These are phyloP conservation scores for Miltochrista miniata DNA, from an alignment of 2,888 invertebrate genomes.

Conservation along the genomic window DNA sequence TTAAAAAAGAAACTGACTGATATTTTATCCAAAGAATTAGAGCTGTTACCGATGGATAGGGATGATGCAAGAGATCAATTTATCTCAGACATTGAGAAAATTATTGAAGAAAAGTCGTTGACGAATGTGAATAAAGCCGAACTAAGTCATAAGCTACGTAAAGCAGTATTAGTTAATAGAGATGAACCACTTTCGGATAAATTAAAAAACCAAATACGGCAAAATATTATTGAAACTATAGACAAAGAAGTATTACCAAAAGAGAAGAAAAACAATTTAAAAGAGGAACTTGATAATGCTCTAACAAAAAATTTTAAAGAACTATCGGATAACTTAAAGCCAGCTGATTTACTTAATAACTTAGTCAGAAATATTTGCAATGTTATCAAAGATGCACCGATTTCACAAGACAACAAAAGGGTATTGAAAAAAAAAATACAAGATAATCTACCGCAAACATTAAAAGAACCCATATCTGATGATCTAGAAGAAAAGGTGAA, in stretches of 20 bases:
- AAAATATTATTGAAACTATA: not conserved
- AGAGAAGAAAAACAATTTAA: conserved; percentile 5
- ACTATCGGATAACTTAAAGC: not conserved
- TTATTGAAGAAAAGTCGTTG: conserved; percentile 1
- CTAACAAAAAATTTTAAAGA: not conserved
- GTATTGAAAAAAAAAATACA: conserved; percentile 5
- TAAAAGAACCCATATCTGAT: not conserved
- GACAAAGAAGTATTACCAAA: conserved; percentile 1
- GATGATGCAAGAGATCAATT: not conserved
- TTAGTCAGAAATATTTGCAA: not conserved
- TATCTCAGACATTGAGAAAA: not conserved
- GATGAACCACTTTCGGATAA: not conserved
- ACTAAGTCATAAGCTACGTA: not conserved
- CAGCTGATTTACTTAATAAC: not conserved
- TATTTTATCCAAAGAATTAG: conserved; percentile 4
- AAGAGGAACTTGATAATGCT: conserved; percentile 1
- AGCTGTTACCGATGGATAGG: not conserved
- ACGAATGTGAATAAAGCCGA: conserved; percentile 3
- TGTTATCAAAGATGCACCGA: conserved; percentile 2
- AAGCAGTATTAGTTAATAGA: not conserved
- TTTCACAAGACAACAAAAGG: conserved; percentile 1
- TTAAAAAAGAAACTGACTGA: conserved; percentile 20
- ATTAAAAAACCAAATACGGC: conserved; percentile 1
- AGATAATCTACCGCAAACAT: not conserved
- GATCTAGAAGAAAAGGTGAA: conserved; percentile 3